phyloP scores from a whole-genome alignment of 2,797 vertebrate species.

The Poecilia picta region DNA sequence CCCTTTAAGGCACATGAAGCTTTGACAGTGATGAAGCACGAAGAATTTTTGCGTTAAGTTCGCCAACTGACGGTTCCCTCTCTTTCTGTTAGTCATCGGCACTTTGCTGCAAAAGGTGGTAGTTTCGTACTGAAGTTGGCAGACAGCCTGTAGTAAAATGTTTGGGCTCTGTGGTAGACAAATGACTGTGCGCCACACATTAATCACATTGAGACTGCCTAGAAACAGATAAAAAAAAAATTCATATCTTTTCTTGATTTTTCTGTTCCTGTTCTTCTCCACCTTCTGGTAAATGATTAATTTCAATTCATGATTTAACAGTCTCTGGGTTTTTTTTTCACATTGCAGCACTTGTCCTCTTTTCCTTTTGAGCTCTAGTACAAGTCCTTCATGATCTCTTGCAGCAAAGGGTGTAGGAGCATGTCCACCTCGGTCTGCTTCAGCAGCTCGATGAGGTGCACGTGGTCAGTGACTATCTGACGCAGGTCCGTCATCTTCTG shows the following conservation, averaged over 20 bases:
- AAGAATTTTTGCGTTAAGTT: conserved; percentile 4
- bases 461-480: conserved; percentile 96
- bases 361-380: conserved; percentile 76
- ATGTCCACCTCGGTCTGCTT: conserved; percentile 96
- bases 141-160: conserved; percentile 44
- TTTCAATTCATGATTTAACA: conserved; percentile 32
- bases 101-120: conserved; percentile 28
- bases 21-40: conserved; percentile 13
- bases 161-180: conserved; percentile 48
- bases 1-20: conserved; percentile 45
- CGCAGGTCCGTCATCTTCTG: conserved; percentile 99
- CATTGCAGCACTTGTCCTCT: conserved; percentile 7
- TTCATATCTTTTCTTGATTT: conserved; percentile 48
- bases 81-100: conserved; percentile 34
- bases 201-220: conserved; percentile 54
- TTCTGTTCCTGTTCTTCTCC: conserved; percentile 31
- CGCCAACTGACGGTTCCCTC: conserved; percentile 36
- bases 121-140: conserved; percentile 51
- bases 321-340: background rate
- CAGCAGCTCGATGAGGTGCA: conserved; percentile 93
- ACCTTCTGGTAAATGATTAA: conserved; percentile 35
- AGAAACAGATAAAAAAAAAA: conserved; percentile 45
- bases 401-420: conserved; percentile 94
- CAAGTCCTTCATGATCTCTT: conserved; percentile 98
- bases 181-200: conserved; percentile 51